A percentile compares a stretch with the other conserved stretches of the same genome.
Evolutionary conservation across 2,888 invertebrate species (phyloP).

Genomic region (Hedychridium roseum): DNA sequence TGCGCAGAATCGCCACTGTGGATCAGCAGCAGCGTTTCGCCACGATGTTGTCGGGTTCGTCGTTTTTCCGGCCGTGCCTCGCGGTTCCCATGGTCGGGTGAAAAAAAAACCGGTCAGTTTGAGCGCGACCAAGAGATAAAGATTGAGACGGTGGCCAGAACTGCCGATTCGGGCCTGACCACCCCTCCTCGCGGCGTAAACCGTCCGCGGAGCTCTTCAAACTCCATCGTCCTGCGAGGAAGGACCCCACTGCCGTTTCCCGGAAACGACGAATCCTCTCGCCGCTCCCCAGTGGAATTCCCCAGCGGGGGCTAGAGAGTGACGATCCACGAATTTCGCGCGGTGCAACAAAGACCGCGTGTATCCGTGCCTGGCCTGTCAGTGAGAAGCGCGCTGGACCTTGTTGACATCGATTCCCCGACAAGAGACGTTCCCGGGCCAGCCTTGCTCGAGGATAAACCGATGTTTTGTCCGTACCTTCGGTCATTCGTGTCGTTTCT

Average conservation of each 20-base stretch:
- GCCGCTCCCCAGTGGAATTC: too few species aligned
- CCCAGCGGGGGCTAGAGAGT: too few species aligned
- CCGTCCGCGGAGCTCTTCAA: too few species aligned
- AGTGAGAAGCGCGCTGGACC: too few species aligned
- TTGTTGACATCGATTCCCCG: too few species aligned
- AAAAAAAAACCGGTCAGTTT: constrained; percentile 4
- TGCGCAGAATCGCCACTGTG: constrained; percentile 41
- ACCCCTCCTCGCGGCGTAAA: constrained; percentile 18
- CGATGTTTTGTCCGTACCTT: too few species aligned
- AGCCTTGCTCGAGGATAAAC: too few species aligned
- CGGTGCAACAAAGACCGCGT: too few species aligned
- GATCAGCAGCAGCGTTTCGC: constrained; percentile 28
- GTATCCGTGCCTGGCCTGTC: too few species aligned
- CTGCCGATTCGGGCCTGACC: constrained; percentile 5
- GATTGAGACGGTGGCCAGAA: constrained; percentile 11
- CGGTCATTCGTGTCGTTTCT: too few species aligned
- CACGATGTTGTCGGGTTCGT: constrained; percentile 42
- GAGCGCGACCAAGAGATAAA: constrained; percentile 5
- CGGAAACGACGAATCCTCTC: neutral
- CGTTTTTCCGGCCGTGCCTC: constrained; percentile 36
- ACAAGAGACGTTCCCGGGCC: too few species aligned
- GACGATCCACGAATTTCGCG: too few species aligned
- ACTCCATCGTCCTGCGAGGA: neutral
- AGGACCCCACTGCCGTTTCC: neutral
- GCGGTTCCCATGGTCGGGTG: constrained; percentile 26